phyloP scores from a whole-genome alignment of 2,888 invertebrate genomes.

The Nomada fabriciana region DNA sequence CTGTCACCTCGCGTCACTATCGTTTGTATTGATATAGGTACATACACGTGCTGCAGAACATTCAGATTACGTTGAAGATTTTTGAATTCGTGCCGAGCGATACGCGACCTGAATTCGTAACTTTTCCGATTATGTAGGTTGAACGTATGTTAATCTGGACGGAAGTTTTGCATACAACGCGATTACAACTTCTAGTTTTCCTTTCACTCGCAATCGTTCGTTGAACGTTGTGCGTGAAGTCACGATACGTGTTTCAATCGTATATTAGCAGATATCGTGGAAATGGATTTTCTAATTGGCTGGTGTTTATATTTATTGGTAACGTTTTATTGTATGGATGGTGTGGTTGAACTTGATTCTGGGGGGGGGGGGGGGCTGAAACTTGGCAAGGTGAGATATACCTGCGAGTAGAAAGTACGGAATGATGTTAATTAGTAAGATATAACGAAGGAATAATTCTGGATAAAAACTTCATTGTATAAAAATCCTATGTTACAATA shows the following conservation, averaged over 20 bases:
- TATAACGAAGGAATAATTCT: background rate
- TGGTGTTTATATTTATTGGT: background rate
- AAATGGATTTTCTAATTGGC: background rate
- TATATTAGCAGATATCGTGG: background rate
- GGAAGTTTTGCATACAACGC: constrained; percentile 46
- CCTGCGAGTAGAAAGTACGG: background rate
- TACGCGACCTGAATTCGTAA: constrained; percentile 52
- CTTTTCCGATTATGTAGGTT: constrained; percentile 32
- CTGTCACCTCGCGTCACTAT: constrained; percentile 29
- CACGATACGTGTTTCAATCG: background rate
- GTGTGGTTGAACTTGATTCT: no score
- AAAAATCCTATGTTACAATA: no score
- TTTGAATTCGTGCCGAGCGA: constrained; percentile 52
- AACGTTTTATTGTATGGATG: no score
- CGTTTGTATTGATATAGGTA: constrained; percentile 49
- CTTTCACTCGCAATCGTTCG: background rate
- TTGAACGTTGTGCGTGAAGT: constrained; percentile 2
- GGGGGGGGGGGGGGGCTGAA: no score
- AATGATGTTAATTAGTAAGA: background rate
- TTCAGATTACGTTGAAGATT: constrained; percentile 46
- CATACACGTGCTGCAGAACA: constrained; percentile 21
- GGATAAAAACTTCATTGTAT: background rate
- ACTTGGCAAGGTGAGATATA: no score
- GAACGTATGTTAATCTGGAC: constrained; percentile 42
- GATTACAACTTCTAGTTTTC: background rate